These are phyloP conservation scores for Harlomillsia oculata DNA, from an alignment of 1,140 invertebrate species.

Conservation along the genomic window DNA sequence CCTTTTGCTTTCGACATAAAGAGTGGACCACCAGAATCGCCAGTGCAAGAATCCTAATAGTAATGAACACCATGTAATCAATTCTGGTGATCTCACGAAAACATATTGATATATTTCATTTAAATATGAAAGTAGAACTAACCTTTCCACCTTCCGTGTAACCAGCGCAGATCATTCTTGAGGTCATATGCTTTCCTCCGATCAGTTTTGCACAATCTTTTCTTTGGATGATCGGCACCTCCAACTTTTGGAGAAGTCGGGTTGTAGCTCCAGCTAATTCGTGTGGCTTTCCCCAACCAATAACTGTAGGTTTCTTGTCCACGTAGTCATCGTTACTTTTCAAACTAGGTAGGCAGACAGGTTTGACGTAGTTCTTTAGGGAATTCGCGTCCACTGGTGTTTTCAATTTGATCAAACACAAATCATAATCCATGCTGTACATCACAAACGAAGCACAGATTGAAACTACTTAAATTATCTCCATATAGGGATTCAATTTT, in stretches of 20 bases:
- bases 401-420: not conserved
- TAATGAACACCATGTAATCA: not conserved
- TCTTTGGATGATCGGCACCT: not conserved
- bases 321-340: not conserved
- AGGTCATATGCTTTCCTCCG: not conserved
- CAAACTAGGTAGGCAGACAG: not conserved
- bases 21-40: not conserved
- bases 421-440: not conserved
- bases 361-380: too few relatives aligned
- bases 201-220: not conserved
- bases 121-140: not conserved
- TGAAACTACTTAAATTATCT: too few relatives aligned
- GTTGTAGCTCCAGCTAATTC: not conserved
- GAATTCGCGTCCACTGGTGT: too few relatives aligned
- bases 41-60: not conserved
- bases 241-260: not conserved
- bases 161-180: not conserved
- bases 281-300: not conserved
- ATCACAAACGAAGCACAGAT: not conserved
- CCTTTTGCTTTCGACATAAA: not conserved
- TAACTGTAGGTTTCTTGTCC: not conserved
- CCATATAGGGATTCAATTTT: too few relatives aligned
- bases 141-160: not conserved
- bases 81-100: not conserved
- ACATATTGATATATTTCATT: not conserved